Evolutionary conservation across 2,888 invertebrate genomes (phyloP).

Genomic region (Meghimatium bilineatum): DNA sequence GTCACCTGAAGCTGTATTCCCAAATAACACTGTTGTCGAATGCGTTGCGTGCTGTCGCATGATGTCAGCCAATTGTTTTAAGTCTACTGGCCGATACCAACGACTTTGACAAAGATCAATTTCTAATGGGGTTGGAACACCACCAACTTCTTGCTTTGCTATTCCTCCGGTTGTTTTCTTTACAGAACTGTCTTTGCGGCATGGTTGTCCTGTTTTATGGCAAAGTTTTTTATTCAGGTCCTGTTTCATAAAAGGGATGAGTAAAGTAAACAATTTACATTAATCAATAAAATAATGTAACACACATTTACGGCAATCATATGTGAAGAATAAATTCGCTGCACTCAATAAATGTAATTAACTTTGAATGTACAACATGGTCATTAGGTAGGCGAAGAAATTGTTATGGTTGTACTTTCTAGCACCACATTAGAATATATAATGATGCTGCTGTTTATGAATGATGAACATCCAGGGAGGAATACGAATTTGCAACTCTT

Average conservation of each 20-base stretch:
- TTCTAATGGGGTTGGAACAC: slow-evolving; percentile 22
- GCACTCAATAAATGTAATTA: too few species aligned
- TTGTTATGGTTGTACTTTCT: too few species aligned
- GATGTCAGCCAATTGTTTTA: slow-evolving; percentile 44
- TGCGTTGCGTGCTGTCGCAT: slow-evolving; percentile 48
- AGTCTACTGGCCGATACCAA: slow-evolving; percentile 52
- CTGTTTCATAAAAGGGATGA: slow-evolving; percentile 23
- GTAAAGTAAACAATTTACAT: too few species aligned
- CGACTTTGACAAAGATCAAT: slow-evolving; percentile 35
- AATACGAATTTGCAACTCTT: too few species aligned
- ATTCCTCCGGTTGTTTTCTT: neutral
- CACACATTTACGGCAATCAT: too few species aligned
- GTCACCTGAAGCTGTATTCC: slow-evolving; percentile 86
- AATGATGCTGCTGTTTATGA: too few species aligned
- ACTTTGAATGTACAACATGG: too few species aligned
- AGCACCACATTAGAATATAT: too few species aligned
- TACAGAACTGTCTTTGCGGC: neutral
- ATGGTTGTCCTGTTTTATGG: slow-evolving; percentile 48
- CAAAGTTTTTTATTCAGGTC: slow-evolving; percentile 54
- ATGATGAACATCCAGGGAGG: too few species aligned
- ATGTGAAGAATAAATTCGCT: too few species aligned
- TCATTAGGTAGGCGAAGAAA: too few species aligned
- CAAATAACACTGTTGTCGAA: slow-evolving; percentile 80
- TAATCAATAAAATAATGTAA: too few species aligned
- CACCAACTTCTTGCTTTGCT: neutral